These are phyloP conservation scores for Danio kyathit DNA, from an alignment of 2,797 vertebrate genomes.

Conservation along the genomic window DNA sequence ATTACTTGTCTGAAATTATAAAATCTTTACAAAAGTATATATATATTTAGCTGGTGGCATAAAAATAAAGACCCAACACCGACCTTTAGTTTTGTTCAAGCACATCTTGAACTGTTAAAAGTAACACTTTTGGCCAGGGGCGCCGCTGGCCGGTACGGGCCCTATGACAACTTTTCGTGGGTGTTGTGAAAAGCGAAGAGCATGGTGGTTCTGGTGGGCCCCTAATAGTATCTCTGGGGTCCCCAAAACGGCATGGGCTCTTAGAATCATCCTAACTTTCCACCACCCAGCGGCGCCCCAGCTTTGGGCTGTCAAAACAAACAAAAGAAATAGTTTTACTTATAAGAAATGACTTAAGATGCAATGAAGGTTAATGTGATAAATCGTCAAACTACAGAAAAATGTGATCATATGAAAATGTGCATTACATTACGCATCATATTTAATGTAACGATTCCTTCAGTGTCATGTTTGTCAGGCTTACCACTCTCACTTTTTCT, in stretches of 20 bases:
- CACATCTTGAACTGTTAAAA: neutral
- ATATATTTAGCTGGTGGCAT: constrained; percentile 26
- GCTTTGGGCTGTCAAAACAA: neutral
- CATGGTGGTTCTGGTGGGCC: too few relatives aligned
- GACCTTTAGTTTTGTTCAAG: neutral
- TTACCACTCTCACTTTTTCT: neutral
- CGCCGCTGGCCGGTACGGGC: too few relatives aligned
- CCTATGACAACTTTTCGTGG: too few relatives aligned
- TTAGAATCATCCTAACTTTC: too few relatives aligned
- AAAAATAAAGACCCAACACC: neutral
- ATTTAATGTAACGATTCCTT: constrained; percentile 8
- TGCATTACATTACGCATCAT: neutral
- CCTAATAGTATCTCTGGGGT: too few relatives aligned
- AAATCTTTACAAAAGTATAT: constrained; percentile 24
- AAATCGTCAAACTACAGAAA: neutral
- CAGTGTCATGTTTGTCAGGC: constrained; percentile 9
- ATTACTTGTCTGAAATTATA: neutral
- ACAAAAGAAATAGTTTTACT: neutral
- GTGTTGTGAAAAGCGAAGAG: too few relatives aligned
- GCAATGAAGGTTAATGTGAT: neutral
- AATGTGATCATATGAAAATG: neutral
- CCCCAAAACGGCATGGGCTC: too few relatives aligned
- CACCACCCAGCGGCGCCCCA: too few relatives aligned
- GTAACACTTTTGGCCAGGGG: neutral
- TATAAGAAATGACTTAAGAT: neutral